phyloP scores from a whole-genome alignment of 2,113 vertebrate genomes.

The rat (Rattus norvegicus) region GRCr8 NC_086020.1:14550501-14551000 shows the following conservation, averaged over 20 bases:
- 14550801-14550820: conserved; percentile 83
- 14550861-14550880: background rate
- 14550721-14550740: conserved; percentile 81
- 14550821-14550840: conserved; percentile 78
- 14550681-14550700: conserved; percentile 82
- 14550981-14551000: conserved; percentile 28
- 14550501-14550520: conserved; percentile 83
- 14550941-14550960: background rate
- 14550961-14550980: conserved; percentile 27
- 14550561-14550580: conserved; percentile 83
- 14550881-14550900: background rate
- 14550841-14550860: conserved; percentile 21
- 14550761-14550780: conserved; percentile 82
- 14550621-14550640: conserved; percentile 82
- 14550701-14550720: conserved; percentile 86
- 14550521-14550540: conserved; percentile 85
- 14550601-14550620: conserved; percentile 75
- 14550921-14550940: background rate
- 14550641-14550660: conserved; percentile 78
- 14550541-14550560: conserved; percentile 82
- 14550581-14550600: conserved; percentile 80
- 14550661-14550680: conserved; percentile 82
- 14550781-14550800: conserved; percentile 82
- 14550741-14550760: conserved; percentile 80
- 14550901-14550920: background rate